Evolutionary conservation across 2,888 invertebrate species (phyloP).

Genomic region (Pyrrhosoma nymphula): DNA sequence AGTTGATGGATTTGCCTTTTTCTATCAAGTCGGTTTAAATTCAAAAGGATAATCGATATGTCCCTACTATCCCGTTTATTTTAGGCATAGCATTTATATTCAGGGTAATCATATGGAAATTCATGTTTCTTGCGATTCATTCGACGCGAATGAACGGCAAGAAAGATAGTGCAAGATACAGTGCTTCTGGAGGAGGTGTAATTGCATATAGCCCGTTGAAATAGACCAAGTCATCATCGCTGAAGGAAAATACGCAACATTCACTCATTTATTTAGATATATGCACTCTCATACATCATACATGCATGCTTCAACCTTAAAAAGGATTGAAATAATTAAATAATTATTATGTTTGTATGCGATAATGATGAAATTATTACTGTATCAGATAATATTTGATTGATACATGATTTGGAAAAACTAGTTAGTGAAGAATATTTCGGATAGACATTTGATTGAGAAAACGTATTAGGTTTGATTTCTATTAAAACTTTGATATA

Average conservation of each 20-base stretch:
- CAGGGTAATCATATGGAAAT: neutral
- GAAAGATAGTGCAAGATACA: constrained; percentile 16
- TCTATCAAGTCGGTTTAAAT: neutral
- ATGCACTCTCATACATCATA: constrained; percentile 21
- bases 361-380: neutral
- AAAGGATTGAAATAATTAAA: neutral
- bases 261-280: neutral
- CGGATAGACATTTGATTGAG: too few relatives aligned
- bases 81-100: neutral
- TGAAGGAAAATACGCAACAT: neutral
- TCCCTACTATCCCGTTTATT: constrained; percentile 25
- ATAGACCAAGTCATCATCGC: neutral
- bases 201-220: neutral
- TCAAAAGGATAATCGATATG: neutral
- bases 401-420: too few relatives aligned
- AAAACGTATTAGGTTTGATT: too few relatives aligned
- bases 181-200: neutral
- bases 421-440: too few relatives aligned
- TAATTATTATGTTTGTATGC: neutral
- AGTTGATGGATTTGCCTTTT: neutral
- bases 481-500: too few relatives aligned
- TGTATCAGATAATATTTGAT: neutral
- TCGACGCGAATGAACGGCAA: constrained; percentile 29
- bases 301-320: constrained; percentile 30
- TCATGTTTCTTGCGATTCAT: constrained; percentile 44